Percentiles rank a stretch among this genome's conserved stretches.
These are phyloP conservation scores for Pollenia angustigena DNA, from an alignment of 2,888 invertebrate species.

Conservation along the genomic window DNA sequence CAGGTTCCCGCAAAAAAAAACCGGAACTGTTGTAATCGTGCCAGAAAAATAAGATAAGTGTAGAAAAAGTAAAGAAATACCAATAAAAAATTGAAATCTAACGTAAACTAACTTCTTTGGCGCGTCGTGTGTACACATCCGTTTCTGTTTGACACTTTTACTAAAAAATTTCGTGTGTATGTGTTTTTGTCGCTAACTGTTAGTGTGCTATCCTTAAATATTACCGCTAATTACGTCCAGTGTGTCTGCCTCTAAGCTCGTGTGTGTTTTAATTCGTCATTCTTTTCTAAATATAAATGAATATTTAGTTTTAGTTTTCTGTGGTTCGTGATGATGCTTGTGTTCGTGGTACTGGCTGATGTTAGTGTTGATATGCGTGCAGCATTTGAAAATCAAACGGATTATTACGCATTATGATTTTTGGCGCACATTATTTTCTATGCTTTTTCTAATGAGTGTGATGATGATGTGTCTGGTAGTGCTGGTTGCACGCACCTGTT, in stretches of 20 bases:
- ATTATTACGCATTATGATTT: constrained; percentile 74
- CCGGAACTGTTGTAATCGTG: not conserved
- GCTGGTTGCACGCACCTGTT: constrained; percentile 31
- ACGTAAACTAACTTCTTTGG: constrained; percentile 22
- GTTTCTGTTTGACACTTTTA: constrained; percentile 53
- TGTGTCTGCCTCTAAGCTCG: constrained; percentile 36
- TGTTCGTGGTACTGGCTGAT: not conserved
- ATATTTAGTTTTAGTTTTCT: constrained; percentile 30
- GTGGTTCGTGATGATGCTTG: constrained; percentile 1
- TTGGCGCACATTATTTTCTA: constrained; percentile 72
- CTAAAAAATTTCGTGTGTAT: constrained; percentile 33
- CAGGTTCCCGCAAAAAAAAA: not conserved
- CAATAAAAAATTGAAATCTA: constrained; percentile 32
- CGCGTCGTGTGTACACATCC: constrained; percentile 30
- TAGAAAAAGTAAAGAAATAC: constrained; percentile 8
- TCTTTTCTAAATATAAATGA: constrained; percentile 12
- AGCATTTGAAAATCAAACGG: constrained; percentile 77
- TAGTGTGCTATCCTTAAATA: constrained; percentile 62
- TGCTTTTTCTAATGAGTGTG: constrained; percentile 8
- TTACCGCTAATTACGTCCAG: constrained; percentile 46
- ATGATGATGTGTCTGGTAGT: constrained; percentile 15
- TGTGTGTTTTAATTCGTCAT: constrained; percentile 26
- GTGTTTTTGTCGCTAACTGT: not conserved
- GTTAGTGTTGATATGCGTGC: constrained; percentile 38
- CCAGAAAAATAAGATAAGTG: not conserved